Percentiles rank a stretch among this genome's conserved stretches.
phyloP scores from a whole-genome alignment of 53 echinoderm and acorn worm genomes.

The Arbacia lixula region DNA sequence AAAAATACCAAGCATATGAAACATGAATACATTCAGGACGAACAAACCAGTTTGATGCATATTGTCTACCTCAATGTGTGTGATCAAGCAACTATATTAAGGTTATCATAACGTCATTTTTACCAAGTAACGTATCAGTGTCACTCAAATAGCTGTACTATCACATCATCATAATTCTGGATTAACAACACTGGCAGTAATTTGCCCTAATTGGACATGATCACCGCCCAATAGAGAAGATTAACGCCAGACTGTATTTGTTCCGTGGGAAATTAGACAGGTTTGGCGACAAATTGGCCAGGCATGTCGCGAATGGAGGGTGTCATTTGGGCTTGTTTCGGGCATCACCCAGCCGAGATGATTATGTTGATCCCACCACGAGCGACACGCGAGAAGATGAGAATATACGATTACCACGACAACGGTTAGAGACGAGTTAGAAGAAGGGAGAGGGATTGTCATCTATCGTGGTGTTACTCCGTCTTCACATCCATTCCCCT shows the following conservation, averaged over 20 bases:
- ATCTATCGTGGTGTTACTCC: neutral
- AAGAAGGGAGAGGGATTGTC: neutral
- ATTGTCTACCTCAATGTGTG: too few relatives aligned
- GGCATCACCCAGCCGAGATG: constrained; percentile 12
- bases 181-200: neutral
- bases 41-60: too few relatives aligned
- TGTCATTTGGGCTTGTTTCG: neutral
- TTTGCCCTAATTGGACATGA: constrained; percentile 1
- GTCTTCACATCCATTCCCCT: neutral
- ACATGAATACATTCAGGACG: too few relatives aligned
- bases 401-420: too few relatives aligned
- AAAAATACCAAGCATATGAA: too few relatives aligned
- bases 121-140: too few relatives aligned
- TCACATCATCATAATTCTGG: too few relatives aligned
- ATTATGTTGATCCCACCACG: constrained; percentile 17
- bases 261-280: neutral
- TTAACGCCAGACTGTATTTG: constrained; percentile 18
- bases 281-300: constrained; percentile 1
- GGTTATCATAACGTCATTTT: too few relatives aligned
- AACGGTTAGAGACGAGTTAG: too few relatives aligned
- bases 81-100: too few relatives aligned
- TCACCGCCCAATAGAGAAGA: neutral
- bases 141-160: too few relatives aligned
- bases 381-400: too few relatives aligned
- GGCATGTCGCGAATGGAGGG: neutral